Conservation (phyloP, 2,113 vertebrate genomes). For the Cryptotis parvus region DNA sequence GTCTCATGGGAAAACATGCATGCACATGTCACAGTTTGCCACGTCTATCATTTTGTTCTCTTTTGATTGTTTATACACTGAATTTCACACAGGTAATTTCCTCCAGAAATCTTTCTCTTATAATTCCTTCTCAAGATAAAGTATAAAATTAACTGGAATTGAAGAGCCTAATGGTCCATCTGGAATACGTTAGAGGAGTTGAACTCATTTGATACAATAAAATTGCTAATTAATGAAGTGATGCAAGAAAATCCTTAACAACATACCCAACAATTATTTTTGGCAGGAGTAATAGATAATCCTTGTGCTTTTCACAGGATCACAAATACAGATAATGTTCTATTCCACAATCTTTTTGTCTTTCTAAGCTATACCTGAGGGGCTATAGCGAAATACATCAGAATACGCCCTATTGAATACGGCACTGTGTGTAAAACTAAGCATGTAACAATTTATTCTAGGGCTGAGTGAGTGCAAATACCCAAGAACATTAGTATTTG, state of each 20-base stretch:
- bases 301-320: not conserved
- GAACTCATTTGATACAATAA: constrained; percentile 29
- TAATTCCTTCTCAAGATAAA: constrained; percentile 35
- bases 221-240: constrained; percentile 62
- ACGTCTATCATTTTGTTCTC: not conserved
- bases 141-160: constrained; percentile 48
- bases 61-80: not conserved
- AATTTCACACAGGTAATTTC: not conserved
- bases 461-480: too few species aligned
- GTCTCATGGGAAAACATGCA: not conserved
- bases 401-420: not conserved
- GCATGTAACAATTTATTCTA: not conserved
- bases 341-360: not conserved
- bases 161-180: not conserved
- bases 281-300: not conserved
- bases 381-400: not conserved
- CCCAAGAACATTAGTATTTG: not conserved
- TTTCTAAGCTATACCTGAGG: not conserved
- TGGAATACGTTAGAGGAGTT: constrained; percentile 29
- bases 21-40: not conserved
- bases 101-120: constrained; percentile 27
- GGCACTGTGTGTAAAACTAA: not conserved
- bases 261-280: constrained; percentile 20
- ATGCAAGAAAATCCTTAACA: constrained; percentile 49
- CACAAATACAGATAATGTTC: not conserved